Percentiles rank a stretch among this genome's conserved stretches.
These are phyloP conservation scores for Crocidura indochinensis DNA, from an alignment of 2,797 vertebrate species.

Conservation along the genomic window DNA sequence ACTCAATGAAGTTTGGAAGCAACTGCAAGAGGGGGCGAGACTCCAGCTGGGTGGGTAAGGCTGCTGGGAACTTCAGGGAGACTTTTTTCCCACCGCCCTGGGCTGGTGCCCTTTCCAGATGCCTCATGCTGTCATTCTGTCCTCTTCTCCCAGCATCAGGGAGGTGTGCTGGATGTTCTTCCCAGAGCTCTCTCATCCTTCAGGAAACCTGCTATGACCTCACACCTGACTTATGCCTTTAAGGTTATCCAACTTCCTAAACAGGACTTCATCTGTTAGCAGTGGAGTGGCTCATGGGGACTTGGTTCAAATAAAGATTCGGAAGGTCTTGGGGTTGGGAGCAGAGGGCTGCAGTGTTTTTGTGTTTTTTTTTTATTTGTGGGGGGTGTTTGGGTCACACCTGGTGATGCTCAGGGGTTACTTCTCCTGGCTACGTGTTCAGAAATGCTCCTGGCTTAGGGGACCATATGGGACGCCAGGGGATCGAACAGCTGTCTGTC, in stretches of 20 bases:
- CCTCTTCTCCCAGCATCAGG: not conserved
- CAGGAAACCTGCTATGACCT: no score
- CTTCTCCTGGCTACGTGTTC: no score
- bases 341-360: not conserved
- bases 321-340: not conserved
- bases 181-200: not conserved
- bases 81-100: no score
- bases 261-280: not conserved
- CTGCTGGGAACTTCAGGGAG: not conserved
- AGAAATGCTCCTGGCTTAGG: no score
- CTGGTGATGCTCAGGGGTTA: no score
- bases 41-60: no score
- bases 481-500: no score
- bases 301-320: not conserved
- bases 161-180: not conserved
- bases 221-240: no score
- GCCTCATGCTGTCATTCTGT: rapidly evolving
- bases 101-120: no score
- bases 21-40: not conserved
- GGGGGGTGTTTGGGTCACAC: no score
- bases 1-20: not conserved
- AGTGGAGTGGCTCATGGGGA: not conserved
- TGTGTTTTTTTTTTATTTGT: no score
- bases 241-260: not conserved
- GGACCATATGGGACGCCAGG: no score